Evolutionary conservation across 1,140 invertebrate species (phyloP), one percentile per base, ranked within the genome.

Genomic region (Plutomurus gul): DNA sequence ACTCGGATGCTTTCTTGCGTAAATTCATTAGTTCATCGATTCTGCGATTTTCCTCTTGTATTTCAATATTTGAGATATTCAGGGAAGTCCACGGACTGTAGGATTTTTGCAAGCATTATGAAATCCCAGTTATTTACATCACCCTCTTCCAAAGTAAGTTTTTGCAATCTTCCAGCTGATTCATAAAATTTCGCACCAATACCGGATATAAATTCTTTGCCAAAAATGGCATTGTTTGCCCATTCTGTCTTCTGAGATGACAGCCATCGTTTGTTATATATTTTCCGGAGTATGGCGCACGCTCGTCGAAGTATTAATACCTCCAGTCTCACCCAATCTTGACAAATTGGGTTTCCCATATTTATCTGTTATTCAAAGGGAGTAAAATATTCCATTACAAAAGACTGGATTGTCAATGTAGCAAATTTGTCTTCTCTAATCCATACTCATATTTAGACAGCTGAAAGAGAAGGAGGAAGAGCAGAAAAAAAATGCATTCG

Each of bases 71-170:
- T 60, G 33, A 22, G 22, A 51, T 33, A 43, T 75, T 73, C 20
- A n/a, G 60, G 51, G 30, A 79, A 79, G 13, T 70, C 46, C 13
- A 74, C 33, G 4, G 51, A 27, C 30, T 75, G 72, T 4, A 79
- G 39, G 40, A 75, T 71, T 30, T 74, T 60, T 6, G 33, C 72
- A 4, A 79, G 30, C 18, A 71, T 75, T 0, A 25, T 70, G 11
- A 79, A 79, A 47, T 79, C 78, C 78, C 78, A 79, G 39, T 65
- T 75, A 39, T 70, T 65, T 22, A 79, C 73, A 51, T 75, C 73
- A 20, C 78, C 78, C 46, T 79, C 78, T 22, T 75, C 78, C 36
- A 79, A 33, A 16, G 73, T 79, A 16, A 79, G 36, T 60, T 70
- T 75, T 22, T 79, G 78, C 4, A 79, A 43, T 20, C 78, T 49